phyloP scores from a whole-genome alignment of 2,113 vertebrate genomes.

The Sylvia atricapilla region DNA sequence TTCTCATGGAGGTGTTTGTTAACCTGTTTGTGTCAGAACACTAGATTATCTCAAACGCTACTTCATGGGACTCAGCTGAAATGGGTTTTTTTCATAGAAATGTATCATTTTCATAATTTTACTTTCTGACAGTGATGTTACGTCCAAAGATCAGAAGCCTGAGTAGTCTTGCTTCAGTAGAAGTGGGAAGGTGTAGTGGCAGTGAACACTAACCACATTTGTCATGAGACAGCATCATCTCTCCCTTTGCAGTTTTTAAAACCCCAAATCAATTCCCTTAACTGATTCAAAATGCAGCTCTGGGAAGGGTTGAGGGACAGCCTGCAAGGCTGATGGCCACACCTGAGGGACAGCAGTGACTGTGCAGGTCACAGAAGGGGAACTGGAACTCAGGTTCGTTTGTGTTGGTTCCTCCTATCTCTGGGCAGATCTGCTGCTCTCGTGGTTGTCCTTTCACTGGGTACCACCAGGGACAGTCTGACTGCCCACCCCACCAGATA shows the following conservation, averaged over 20 bases:
- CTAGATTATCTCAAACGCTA: neutral
- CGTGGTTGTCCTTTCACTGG: neutral
- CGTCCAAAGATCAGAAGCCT: neutral
- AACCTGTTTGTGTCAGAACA: neutral
- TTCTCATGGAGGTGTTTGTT: neutral
- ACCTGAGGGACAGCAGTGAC: neutral
- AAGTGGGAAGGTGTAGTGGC: neutral
- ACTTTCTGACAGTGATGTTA: neutral
- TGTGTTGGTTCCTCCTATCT: neutral
- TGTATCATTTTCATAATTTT: neutral
- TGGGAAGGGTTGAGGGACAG: neutral
- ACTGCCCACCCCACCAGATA: neutral
- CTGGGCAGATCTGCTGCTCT: neutral
- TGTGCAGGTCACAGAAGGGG: neutral
- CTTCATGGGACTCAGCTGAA: neutral
- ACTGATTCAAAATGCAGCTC: neutral
- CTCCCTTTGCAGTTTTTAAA: neutral
- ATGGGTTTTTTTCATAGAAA: neutral
- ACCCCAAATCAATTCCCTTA: neutral
- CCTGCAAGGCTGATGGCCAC: fast-evolving
- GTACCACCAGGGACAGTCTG: neutral
- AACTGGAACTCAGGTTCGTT: neutral
- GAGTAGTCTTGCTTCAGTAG: neutral
- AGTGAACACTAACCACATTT: neutral
- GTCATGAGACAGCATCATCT: neutral